These are phyloP conservation scores for Monochamus saltuarius DNA, from an alignment of 1,140 invertebrate species.

Conservation along the genomic window DNA sequence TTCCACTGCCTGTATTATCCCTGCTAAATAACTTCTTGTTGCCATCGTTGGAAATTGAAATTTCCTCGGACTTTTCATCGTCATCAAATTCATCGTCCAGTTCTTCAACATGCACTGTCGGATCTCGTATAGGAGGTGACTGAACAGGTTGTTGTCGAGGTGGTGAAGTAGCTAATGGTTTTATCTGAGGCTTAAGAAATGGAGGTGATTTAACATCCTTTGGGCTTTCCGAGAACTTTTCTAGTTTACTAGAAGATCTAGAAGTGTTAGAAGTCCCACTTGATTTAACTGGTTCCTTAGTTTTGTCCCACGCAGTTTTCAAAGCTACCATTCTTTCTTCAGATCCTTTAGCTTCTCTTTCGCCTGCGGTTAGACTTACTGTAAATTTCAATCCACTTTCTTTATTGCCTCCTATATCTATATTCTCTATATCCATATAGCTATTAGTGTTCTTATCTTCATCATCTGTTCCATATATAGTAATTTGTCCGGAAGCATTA, in stretches of 20 bases:
- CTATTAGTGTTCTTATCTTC: background rate
- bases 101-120: slow-evolving; percentile 28
- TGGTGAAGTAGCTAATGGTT: too few species aligned
- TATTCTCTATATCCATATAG: slow-evolving; percentile 36
- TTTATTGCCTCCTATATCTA: slow-evolving; percentile 29
- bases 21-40: slow-evolving; percentile 43
- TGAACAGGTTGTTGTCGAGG: background rate
- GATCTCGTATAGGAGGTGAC: slow-evolving; percentile 30
- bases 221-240: background rate
- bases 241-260: slow-evolving; percentile 3
- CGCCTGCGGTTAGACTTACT: slow-evolving; percentile 9
- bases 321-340: background rate
- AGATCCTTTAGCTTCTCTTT: slow-evolving; percentile 14
- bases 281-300: slow-evolving; percentile 10
- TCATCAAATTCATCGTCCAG: slow-evolving; percentile 26
- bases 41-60: slow-evolving; percentile 33
- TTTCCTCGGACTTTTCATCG: slow-evolving; percentile 34
- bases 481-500: slow-evolving; percentile 6
- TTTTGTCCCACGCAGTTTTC: slow-evolving; percentile 18
- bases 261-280: background rate
- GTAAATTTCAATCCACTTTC: slow-evolving; percentile 20
- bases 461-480: slow-evolving; percentile 6
- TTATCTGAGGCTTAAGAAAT: slow-evolving; percentile 4
- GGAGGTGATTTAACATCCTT: slow-evolving; percentile 17
- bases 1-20: slow-evolving; percentile 54